Conservation (phyloP, 2,113 vertebrate genomes). For the Eretmochelys imbricata region DNA sequence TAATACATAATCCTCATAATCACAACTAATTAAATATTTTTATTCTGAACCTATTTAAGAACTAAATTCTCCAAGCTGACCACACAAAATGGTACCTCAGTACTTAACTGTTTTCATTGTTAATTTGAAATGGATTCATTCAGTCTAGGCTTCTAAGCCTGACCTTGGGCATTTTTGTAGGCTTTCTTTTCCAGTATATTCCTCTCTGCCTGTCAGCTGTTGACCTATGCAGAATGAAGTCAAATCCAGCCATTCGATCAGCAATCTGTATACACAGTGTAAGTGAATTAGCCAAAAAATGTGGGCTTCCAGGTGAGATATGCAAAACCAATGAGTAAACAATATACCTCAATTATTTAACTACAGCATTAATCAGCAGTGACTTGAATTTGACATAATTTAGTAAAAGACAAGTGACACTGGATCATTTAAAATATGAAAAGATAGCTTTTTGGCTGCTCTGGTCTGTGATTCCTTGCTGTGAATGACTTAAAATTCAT, state of each 20-base stretch:
- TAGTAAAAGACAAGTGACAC: constrained; percentile 21
- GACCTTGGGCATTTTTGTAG: not conserved
- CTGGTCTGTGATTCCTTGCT: not conserved
- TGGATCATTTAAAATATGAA: constrained; percentile 13
- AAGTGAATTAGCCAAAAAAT: not conserved
- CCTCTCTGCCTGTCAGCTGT: not conserved
- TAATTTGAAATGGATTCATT: not conserved
- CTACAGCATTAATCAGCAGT: constrained; percentile 10
- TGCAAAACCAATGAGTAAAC: not conserved
- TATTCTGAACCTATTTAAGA: not conserved
- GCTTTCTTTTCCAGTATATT: not conserved
- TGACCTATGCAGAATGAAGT: not conserved
- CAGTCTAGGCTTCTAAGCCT: not conserved
- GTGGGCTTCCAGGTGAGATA: not conserved
- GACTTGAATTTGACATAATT: not conserved
- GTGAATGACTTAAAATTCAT: constrained; percentile 11
- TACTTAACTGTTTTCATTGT: not conserved
- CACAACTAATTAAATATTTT: not conserved
- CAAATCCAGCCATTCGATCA: not conserved
- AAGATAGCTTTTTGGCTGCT: constrained; percentile 6
- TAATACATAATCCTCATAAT: not conserved
- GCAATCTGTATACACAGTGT: not conserved
- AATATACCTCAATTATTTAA: constrained; percentile 29
- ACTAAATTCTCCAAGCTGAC: not conserved
- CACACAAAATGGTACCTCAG: not conserved